These are phyloP conservation scores for Oxyura jamaicensis DNA, from an alignment of 2,113 vertebrate genomes.

Conservation along the genomic window DNA sequence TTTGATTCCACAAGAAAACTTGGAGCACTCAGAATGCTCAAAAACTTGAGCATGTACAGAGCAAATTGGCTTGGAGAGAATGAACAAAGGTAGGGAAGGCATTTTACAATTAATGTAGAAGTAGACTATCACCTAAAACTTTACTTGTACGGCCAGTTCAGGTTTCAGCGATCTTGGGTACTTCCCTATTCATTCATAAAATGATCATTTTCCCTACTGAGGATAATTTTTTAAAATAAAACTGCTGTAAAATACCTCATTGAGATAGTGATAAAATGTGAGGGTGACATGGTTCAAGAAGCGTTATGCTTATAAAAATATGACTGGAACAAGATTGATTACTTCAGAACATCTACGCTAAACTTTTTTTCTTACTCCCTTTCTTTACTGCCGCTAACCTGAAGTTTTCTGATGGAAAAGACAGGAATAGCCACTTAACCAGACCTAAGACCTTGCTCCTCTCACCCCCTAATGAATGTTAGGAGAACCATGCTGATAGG, in stretches of 20 bases:
- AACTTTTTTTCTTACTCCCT: neutral
- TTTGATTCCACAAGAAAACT: neutral
- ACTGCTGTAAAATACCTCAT: neutral
- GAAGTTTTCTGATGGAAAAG: neutral
- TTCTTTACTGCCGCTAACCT: neutral
- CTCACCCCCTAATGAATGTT: slow-evolving; percentile 3
- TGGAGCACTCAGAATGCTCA: neutral
- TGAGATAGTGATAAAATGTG: neutral
- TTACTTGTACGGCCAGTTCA: fast-evolving
- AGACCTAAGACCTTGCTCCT: neutral
- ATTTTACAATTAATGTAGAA: neutral
- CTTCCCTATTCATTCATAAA: neutral
- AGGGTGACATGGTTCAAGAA: neutral
- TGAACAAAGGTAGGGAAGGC: neutral
- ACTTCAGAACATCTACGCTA: neutral
- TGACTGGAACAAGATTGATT: neutral
- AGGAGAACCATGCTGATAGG: neutral
- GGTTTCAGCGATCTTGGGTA: neutral
- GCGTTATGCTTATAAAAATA: neutral
- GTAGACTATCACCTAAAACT: neutral
- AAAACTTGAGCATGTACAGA: neutral
- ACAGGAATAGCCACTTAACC: neutral
- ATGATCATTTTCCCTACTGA: neutral
- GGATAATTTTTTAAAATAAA: neutral
- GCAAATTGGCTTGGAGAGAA: neutral